phyloP scores from a whole-genome alignment of 30 jellyfish, hydroid and myxozoan genomes.

The Aurelia sp. region DNA sequence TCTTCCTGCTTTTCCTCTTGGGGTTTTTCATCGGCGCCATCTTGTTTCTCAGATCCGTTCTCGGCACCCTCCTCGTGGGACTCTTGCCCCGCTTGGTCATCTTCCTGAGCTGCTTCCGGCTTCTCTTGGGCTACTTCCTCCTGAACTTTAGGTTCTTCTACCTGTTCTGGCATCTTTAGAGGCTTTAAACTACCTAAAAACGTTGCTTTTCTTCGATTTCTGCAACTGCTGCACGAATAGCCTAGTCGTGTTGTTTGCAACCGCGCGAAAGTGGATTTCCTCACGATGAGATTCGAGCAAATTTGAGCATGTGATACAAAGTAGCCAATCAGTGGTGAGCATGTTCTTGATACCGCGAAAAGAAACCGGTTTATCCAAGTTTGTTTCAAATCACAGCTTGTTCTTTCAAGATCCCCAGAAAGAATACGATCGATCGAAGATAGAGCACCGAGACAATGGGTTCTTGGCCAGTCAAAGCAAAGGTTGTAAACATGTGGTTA shows the following conservation, averaged over 20 bases:
- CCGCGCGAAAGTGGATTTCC: conserved; percentile 43
- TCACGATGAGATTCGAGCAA: conserved; percentile 42
- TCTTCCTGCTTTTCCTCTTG: conserved; percentile 22
- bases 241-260: neutral
- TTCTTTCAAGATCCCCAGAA: too few relatives aligned
- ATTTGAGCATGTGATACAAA: conserved; percentile 28
- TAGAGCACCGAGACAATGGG: too few relatives aligned
- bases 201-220: too few relatives aligned
- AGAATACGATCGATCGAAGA: too few relatives aligned
- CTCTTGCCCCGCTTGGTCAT: conserved; percentile 37
- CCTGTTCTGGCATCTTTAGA: conserved; percentile 68
- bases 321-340: conserved; percentile 24
- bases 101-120: conserved; percentile 19
- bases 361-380: conserved; percentile 28
- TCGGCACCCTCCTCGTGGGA: conserved; percentile 21
- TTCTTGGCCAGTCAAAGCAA: too few relatives aligned
- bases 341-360: conserved; percentile 37
- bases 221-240: too few relatives aligned
- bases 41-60: conserved; percentile 38
- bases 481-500: too few relatives aligned
- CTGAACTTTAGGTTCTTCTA: conserved; percentile 27
- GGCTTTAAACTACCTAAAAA: neutral
- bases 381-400: neutral
- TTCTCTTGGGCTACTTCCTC: conserved; percentile 13
- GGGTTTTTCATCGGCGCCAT: conserved; percentile 39